These are phyloP conservation scores for Tridacna gigas DNA, from an alignment of 2,888 invertebrate genomes.

Conservation along the genomic window DNA sequence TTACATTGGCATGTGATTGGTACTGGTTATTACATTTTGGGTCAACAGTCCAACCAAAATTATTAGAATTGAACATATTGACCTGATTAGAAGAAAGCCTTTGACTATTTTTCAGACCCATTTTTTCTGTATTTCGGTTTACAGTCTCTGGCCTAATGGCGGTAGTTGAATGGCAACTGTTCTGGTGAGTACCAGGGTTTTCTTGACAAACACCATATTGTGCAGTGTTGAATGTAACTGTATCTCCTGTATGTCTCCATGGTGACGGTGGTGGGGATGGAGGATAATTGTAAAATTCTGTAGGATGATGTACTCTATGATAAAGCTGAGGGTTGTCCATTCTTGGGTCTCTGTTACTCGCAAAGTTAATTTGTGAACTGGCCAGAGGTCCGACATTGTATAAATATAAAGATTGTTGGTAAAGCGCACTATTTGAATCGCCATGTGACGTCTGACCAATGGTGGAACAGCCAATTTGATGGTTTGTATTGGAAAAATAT, in stretches of 20 bases:
- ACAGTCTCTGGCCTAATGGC: not conserved
- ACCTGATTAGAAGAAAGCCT: not conserved
- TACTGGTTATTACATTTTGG: not conserved
- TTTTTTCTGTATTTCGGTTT: not conserved
- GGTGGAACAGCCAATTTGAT: not conserved
- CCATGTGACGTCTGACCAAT: not conserved
- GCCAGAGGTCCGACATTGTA: conserved; percentile 2
- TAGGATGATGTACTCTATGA: not conserved
- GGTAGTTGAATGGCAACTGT: not conserved
- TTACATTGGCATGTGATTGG: conserved; percentile 48
- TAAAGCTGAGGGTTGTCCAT: not conserved
- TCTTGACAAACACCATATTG: not conserved
- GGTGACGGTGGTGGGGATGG: conserved; percentile 72
- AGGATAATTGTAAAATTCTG: conserved; percentile 58
- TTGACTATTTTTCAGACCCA: not conserved
- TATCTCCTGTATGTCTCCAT: not conserved
- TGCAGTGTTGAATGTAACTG: not conserved
- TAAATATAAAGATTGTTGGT: conserved; percentile 17
- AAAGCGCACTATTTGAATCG: not conserved
- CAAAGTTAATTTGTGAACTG: not conserved
- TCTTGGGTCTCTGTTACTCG: not conserved
- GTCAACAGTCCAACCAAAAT: not conserved
- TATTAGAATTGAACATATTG: not conserved
- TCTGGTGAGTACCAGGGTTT: not conserved
- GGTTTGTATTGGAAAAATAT: not conserved